Evolutionary conservation across 2,113 vertebrate genomes (phyloP).

Genomic region (Epinephelus moara): DNA sequence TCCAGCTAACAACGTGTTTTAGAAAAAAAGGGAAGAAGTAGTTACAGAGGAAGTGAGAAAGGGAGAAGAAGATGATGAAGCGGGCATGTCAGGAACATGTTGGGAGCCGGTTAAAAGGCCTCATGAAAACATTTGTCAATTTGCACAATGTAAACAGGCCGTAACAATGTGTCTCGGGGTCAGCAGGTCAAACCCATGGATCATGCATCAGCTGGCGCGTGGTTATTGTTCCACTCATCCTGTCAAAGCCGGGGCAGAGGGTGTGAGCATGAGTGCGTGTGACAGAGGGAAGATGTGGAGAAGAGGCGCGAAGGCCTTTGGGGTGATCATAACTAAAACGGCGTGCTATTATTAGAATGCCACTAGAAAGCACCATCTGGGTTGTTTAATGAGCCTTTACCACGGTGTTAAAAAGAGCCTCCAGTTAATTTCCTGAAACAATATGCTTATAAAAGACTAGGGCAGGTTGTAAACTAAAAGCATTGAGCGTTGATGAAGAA

Average conservation of each 20-base stretch:
- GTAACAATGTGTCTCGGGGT: constrained; percentile 77
- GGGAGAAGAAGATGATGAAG: constrained; percentile 22
- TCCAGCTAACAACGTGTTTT: constrained; percentile 33
- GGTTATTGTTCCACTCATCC: constrained; percentile 78
- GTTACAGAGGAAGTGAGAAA: constrained; percentile 35
- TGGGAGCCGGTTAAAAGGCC: constrained; percentile 58
- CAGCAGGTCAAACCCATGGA: constrained; percentile 82
- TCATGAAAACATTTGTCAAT: constrained; percentile 80
- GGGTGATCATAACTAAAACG: constrained; percentile 77
- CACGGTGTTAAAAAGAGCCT: constrained; percentile 69
- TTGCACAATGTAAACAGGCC: constrained; percentile 83
- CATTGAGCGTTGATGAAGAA: constrained; percentile 28
- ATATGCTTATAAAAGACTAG: constrained; percentile 71
- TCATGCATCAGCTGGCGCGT: constrained; percentile 81
- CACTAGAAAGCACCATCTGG: constrained; percentile 83
- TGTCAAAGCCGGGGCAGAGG: constrained; percentile 61
- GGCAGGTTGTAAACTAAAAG: constrained; percentile 67
- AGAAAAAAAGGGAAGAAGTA: constrained; percentile 26
- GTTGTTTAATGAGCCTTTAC: constrained; percentile 77
- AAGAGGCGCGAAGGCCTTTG: constrained; percentile 62
- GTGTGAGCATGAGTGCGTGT: constrained; percentile 54
- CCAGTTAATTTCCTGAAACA: constrained; percentile 78
- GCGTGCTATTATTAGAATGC: constrained; percentile 78
- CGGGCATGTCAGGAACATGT: constrained; percentile 42
- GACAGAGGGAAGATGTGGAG: constrained; percentile 65